Base-by-base conservation (phyloP, 2,888 invertebrate genomes). In the Tridacna gigas region DNA sequence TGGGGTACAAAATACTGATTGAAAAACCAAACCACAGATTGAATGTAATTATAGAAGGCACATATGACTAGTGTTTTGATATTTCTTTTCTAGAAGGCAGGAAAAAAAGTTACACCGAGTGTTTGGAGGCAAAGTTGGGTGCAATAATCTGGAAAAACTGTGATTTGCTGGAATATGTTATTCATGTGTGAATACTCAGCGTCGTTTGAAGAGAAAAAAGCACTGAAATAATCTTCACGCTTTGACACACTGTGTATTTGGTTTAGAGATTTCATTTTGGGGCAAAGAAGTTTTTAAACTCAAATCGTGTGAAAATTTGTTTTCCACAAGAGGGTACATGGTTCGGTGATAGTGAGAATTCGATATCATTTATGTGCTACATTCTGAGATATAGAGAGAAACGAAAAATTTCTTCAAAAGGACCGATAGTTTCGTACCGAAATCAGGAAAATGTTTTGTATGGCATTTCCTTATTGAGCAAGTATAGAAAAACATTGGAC, bases 81-180 rank as follows among this genome's bases (percentile, higher is more conserved):
- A 20, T 56, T 56, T 37, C 37, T 63, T 63, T 63, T 63, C n/a
- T 60, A 9, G 60, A 37, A 37, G 60, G 82, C 47, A 82, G 63
- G 63, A 13, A 25, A 63, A 63, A 78, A 65, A 71, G 48, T 63
- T 22, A 13, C 26, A 20, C 63, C 63, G 25, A 3, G 22, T 63
- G 63, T 63, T 63, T 74, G 45, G 74, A 78, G 78, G 69, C 61
- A 25, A 63, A 37, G 48, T 25, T 76, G 63, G 61, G 86, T 86
- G 66, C 86, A 77, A 51, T 77, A 75, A 84, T 82, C 86, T 86
- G 86, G 86, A 84, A 86, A 84, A 86, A 80, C 79, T 73, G 82
- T 83, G 80, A 84, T 79, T 74, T 74, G 26, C 25, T n/a, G 67
- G 61, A 81, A 69, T 73, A 67, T 69, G n/a, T 60, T 45, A 75